Conservation (phyloP, 2,797 vertebrate genomes). For the Emydoidea blandingii region DNA sequence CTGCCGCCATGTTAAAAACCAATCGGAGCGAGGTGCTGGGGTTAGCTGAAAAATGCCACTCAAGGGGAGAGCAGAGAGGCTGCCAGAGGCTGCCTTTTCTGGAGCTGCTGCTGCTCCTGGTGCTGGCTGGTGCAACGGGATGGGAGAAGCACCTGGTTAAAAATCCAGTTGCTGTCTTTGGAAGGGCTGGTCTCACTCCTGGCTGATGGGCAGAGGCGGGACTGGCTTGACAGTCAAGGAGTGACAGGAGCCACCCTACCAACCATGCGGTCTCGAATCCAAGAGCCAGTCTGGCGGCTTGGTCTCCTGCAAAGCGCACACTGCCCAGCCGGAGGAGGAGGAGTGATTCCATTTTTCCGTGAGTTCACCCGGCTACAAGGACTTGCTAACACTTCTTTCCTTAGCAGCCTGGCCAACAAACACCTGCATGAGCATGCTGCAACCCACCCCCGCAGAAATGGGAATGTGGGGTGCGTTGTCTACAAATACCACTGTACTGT, state of each 20-base stretch:
- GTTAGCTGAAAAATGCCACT: neutral
- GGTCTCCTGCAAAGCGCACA: neutral
- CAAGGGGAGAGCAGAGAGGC: neutral
- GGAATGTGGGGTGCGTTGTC: fast-evolving
- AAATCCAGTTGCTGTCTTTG: neutral
- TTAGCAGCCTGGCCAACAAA: neutral
- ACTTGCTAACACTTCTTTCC: neutral
- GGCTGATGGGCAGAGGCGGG: neutral
- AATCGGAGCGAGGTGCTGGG: neutral
- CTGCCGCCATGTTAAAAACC: neutral
- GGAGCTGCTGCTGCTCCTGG: neutral
- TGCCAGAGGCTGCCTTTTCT: neutral
- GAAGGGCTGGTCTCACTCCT: neutral
- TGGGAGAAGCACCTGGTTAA: neutral
- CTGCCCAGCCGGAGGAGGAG: neutral
- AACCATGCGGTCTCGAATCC: fast-evolving
- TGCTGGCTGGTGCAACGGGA: neutral
- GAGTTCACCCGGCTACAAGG: neutral
- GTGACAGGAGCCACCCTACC: fast-evolving
- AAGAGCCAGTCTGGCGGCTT: neutral
- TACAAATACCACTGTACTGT: constrained; percentile 15
- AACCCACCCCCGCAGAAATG: neutral
- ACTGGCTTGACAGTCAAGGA: constrained; percentile 23
- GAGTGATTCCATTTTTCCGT: neutral
- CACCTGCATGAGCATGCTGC: neutral